Conservation (phyloP, 2,888 invertebrate genomes). For the Pachycephus smyrnensis region DNA sequence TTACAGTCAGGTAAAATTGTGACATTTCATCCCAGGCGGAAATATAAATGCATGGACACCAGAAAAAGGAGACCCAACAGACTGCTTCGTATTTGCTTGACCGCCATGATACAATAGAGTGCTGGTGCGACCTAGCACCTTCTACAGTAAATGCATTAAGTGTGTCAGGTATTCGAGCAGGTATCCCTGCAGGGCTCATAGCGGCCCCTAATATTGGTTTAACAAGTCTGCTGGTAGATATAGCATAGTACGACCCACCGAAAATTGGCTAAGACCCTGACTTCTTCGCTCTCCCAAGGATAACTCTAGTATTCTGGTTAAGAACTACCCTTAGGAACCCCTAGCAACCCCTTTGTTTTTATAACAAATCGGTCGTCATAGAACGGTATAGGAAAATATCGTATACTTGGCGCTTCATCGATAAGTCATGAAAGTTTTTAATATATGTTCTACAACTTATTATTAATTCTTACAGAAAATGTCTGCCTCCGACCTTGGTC, state of each 20-base stretch:
- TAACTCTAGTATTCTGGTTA: neutral
- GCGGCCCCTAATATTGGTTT: conserved; percentile 55
- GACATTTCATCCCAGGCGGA: neutral
- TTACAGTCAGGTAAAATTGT: neutral
- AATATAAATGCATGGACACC: neutral
- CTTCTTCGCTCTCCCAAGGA: conserved; percentile 26
- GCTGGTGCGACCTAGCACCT: neutral
- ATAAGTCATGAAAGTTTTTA: neutral
- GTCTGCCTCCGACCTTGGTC: conserved; percentile 93
- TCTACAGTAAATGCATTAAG: neutral
- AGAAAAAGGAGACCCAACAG: neutral
- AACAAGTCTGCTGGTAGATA: conserved; percentile 53
- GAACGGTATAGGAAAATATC: neutral
- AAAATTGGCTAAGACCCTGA: conserved; percentile 9
- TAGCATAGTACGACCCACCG: neutral
- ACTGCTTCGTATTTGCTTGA: neutral
- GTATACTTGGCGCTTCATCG: neutral
- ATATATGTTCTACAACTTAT: neutral
- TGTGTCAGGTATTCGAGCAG: conserved; percentile 37
- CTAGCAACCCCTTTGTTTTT: neutral
- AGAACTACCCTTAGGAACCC: neutral
- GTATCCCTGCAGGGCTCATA: conserved; percentile 36
- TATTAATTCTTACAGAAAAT: conserved; percentile 73
- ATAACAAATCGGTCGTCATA: neutral
- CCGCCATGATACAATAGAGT: neutral